phyloP scores from a whole-genome alignment of 2,888 invertebrate genomes.

The Rhyacophila evoluta region DNA sequence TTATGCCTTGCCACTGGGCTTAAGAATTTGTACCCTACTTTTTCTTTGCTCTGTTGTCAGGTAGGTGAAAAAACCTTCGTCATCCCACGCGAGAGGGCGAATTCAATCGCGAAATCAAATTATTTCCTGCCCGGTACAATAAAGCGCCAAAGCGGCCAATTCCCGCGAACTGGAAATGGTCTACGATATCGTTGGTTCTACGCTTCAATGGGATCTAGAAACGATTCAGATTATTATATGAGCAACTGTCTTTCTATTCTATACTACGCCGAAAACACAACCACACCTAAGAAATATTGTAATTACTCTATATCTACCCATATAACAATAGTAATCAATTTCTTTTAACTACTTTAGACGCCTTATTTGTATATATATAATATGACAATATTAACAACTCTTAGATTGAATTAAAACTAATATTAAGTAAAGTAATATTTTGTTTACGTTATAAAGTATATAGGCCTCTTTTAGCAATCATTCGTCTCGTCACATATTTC shows the following conservation, averaged over 20 bases:
- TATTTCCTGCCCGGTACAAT: conserved; percentile 49
- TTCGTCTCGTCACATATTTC: too few relatives aligned
- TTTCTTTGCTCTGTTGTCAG: conserved; percentile 9
- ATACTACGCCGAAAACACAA: background rate
- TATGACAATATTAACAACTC: too few relatives aligned
- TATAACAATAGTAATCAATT: background rate
- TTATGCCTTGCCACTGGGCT: background rate
- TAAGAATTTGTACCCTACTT: conserved; percentile 9
- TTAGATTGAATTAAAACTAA: too few relatives aligned
- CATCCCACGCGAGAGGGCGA: conserved; percentile 49
- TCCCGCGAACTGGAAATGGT: conserved; percentile 37
- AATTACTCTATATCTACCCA: background rate
- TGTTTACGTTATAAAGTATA: too few relatives aligned
- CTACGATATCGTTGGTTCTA: conserved; percentile 47
- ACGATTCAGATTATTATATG: background rate
- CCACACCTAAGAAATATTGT: background rate
- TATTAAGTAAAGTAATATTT: too few relatives aligned
- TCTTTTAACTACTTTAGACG: too few relatives aligned
- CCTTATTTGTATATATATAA: too few relatives aligned
- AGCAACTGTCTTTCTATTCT: conserved; percentile 23
- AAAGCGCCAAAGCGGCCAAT: conserved; percentile 44
- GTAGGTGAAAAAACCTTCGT: conserved; percentile 44
- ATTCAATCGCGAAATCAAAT: conserved; percentile 54
- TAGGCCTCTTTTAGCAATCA: too few relatives aligned
- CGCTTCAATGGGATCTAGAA: conserved; percentile 48